Conservation (phyloP, 2,888 invertebrate genomes). For the Acronicta psi region DNA sequence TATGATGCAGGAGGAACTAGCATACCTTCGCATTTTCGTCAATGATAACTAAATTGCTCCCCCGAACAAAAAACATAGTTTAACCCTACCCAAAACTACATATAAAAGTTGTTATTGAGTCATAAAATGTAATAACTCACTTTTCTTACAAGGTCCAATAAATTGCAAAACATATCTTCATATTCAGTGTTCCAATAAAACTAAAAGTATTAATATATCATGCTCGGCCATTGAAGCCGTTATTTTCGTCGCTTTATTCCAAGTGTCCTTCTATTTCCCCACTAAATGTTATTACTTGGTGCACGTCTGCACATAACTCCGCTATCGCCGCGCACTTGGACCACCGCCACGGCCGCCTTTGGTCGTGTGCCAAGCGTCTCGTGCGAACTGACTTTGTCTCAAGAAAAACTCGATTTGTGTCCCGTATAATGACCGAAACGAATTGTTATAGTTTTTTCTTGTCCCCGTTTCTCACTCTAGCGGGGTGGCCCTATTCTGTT, state of each 20-base stretch:
- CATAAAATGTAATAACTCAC: no score
- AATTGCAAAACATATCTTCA: conserved; percentile 29
- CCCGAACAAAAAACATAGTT: no score
- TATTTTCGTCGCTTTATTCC: conserved; percentile 36
- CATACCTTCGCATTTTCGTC: no score
- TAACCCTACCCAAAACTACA: no score
- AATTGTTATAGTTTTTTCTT: conserved; percentile 69
- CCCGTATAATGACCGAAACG: conserved; percentile 72
- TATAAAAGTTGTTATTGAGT: no score
- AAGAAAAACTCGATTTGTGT: conserved; percentile 77
- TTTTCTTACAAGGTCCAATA: neutral
- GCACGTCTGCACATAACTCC: conserved; percentile 27
- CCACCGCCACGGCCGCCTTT: conserved; percentile 57
- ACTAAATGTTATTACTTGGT: conserved; percentile 47
- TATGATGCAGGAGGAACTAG: no score
- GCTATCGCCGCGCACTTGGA: conserved; percentile 46
- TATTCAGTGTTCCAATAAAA: conserved; percentile 23
- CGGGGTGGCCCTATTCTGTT: conserved; percentile 36
- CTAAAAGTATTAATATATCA: conserved; percentile 24
- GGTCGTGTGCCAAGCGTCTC: conserved; percentile 70
- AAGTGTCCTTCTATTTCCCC: conserved; percentile 40
- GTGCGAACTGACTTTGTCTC: conserved; percentile 70
- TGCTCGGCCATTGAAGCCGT: conserved; percentile 3
- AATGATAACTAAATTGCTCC: no score
- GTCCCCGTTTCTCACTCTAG: conserved; percentile 54